Percentiles rank a stretch among this genome's conserved stretches.
These are phyloP conservation scores for Euphonia xanthogaster DNA, from an alignment of 2,797 vertebrate species.

Conservation along the genomic window DNA sequence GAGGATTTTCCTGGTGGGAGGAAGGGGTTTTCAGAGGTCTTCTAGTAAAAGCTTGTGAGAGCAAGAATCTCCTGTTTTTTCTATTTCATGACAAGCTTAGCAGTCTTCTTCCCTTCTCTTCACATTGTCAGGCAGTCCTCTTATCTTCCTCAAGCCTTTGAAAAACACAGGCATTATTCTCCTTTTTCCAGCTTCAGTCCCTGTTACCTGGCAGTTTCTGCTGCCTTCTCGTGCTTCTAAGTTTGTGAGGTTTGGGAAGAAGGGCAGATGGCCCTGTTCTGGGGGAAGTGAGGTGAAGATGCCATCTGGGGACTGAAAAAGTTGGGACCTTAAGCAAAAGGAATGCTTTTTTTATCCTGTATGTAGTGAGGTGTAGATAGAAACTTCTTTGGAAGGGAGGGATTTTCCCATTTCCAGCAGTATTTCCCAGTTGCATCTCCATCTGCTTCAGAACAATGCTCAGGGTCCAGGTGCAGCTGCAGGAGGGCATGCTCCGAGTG, in stretches of 20 bases:
- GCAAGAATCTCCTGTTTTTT: background rate
- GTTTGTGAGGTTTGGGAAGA: background rate
- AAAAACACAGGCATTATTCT: background rate
- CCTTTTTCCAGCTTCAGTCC: background rate
- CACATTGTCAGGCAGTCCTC: fast-evolving
- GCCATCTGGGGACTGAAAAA: background rate
- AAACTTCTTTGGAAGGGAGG: background rate
- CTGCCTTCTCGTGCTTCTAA: fast-evolving
- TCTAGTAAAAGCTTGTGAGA: background rate
- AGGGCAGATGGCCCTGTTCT: background rate
- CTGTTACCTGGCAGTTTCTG: background rate
- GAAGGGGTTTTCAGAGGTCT: background rate
- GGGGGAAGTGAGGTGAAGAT: background rate
- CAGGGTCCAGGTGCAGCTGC: background rate
- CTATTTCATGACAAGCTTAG: background rate
- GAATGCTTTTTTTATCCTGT: background rate
- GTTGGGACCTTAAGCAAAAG: background rate
- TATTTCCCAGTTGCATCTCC: background rate
- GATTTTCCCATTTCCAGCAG: background rate
- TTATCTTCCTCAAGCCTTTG: background rate
- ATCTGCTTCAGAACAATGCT: background rate
- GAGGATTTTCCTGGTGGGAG: background rate
- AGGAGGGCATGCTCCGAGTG: background rate
- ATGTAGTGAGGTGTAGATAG: background rate
- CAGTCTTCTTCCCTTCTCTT: background rate